These are phyloP conservation scores for Scleropages formosus DNA, from an alignment of 2,797 vertebrate genomes.

Conservation along the genomic window DNA sequence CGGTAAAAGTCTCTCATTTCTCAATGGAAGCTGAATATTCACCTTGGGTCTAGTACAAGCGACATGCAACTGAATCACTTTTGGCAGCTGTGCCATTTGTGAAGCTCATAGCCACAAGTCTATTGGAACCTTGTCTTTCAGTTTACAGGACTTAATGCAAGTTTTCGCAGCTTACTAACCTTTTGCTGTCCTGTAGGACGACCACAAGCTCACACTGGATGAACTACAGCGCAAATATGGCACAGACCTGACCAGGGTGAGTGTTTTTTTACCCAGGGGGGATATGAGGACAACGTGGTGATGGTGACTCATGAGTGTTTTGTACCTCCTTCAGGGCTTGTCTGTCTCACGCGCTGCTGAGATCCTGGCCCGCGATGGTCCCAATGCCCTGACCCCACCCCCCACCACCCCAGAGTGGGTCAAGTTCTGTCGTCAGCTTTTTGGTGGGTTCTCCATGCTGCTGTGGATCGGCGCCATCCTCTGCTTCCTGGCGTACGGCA, in stretches of 20 bases:
- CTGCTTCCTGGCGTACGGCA: slow-evolving; percentile 88
- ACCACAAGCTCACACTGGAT: slow-evolving; percentile 92
- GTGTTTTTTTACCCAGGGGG: too few relatives aligned
- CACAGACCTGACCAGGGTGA: slow-evolving; percentile 89
- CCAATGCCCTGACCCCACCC: slow-evolving; percentile 88
- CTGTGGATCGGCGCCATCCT: slow-evolving; percentile 95
- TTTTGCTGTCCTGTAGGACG: slow-evolving; percentile 73
- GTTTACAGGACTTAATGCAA: background rate
- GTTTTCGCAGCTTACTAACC: background rate
- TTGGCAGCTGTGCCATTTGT: background rate
- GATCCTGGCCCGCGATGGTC: slow-evolving; percentile 86
- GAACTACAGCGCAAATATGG: slow-evolving; percentile 92
- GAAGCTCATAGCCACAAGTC: background rate
- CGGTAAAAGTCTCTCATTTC: background rate
- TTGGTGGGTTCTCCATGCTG: slow-evolving; percentile 92
- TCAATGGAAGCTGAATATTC: background rate
- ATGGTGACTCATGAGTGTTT: too few relatives aligned
- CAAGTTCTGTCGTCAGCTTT: slow-evolving; percentile 94
- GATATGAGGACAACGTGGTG: too few relatives aligned
- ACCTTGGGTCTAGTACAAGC: background rate
- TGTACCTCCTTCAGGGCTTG: slow-evolving; percentile 71
- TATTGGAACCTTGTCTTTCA: background rate
- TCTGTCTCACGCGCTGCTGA: slow-evolving; percentile 78
- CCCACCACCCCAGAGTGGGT: slow-evolving; percentile 96
- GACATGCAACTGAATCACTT: background rate